Percentiles rank a stretch among this genome's conserved stretches.
phyloP scores from a whole-genome alignment of 2,888 invertebrate genomes.

The Camptogramma bilineatum region DNA sequence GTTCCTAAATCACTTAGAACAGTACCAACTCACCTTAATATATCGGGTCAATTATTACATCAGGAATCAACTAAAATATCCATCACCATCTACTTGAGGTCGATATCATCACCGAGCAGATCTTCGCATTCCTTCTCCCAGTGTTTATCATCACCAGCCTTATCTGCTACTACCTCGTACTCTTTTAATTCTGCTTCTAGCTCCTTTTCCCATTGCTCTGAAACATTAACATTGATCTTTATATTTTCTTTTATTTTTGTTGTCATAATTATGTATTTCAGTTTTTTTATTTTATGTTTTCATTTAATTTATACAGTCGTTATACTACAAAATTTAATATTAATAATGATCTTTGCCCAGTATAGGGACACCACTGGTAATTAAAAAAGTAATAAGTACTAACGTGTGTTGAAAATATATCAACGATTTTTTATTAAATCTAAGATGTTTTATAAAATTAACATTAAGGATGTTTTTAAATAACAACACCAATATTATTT shows the following conservation, averaged over 20 bases:
- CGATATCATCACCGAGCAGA: constrained; percentile 86
- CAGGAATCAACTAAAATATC: background rate
- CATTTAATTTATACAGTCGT: constrained; percentile 9
- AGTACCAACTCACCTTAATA: background rate
- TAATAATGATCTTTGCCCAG: too few relatives aligned
- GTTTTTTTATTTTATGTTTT: constrained; percentile 24
- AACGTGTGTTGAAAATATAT: background rate
- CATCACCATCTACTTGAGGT: constrained; percentile 78
- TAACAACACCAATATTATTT: constrained; percentile 81
- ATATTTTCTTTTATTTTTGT: constrained; percentile 6
- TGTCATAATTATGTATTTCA: constrained; percentile 5
- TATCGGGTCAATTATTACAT: background rate
- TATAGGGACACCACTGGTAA: too few relatives aligned
- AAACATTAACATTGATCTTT: constrained; percentile 50
- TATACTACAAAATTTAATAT: too few relatives aligned
- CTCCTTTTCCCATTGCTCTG: constrained; percentile 98
- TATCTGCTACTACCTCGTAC: constrained; percentile 93
- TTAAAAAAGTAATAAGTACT: background rate
- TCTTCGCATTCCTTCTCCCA: constrained; percentile 91
- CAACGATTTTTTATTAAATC: too few relatives aligned
- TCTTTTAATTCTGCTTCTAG: constrained; percentile 97
- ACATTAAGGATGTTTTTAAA: constrained; percentile 50
- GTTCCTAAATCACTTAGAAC: background rate
- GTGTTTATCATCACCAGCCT: constrained; percentile 81
- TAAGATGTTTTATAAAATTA: background rate